Evolutionary conservation across 2,797 vertebrate species (phyloP).

Genomic region (Cheirogaleus major): DNA sequence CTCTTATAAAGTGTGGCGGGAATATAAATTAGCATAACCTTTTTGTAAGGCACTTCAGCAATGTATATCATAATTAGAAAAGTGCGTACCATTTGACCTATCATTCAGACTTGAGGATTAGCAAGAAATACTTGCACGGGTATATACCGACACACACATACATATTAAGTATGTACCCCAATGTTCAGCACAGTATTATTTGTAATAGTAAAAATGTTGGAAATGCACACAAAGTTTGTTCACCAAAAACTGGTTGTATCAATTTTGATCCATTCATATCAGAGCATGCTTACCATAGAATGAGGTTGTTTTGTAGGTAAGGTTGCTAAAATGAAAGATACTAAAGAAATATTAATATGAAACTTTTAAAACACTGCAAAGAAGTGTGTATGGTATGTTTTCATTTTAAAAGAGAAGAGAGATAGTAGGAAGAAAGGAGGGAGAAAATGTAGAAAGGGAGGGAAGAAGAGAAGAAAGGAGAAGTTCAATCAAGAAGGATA

Average conservation of each 20-base stretch:
- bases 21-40: slow-evolving; percentile 76
- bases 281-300: background rate
- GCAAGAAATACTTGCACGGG: background rate
- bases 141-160: background rate
- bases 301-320: background rate
- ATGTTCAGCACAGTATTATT: background rate
- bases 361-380: background rate
- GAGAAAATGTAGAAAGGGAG: background rate
- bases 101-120: slow-evolving; percentile 36
- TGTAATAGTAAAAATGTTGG: background rate
- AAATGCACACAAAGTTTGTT: background rate
- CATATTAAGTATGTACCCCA: background rate
- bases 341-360: background rate
- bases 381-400: background rate
- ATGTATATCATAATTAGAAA: slow-evolving; percentile 69
- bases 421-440: no score
- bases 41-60: slow-evolving; percentile 71
- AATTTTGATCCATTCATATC: background rate
- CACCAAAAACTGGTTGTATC: background rate
- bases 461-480: background rate
- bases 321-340: background rate
- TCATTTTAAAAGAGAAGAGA: background rate
- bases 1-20: slow-evolving; percentile 13
- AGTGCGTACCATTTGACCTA: slow-evolving; percentile 63
- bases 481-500: background rate